Base-by-base conservation (phyloP, 1,140 invertebrate genomes). In the Campoletis sonorensis region DNA sequence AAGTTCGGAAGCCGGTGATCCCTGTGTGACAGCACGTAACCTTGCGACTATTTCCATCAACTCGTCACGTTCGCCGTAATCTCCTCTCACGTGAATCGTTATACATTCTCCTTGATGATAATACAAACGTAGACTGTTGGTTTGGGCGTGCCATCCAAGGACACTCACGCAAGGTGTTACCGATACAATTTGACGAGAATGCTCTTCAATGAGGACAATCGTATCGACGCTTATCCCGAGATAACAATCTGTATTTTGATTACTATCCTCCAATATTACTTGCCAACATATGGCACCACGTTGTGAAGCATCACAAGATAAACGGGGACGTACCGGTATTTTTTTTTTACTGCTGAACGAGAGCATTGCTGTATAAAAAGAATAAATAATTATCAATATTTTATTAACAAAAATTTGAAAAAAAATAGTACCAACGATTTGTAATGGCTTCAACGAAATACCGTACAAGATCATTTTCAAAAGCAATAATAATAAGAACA, bases 201-300 rank as follows among this genome's bases (percentile, higher is more conserved):
- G 93, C 87, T 97, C 95, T 90, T 99, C 97, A 61, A 99, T 94
- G 15, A 99, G 91, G 27, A 98, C 97, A 67, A 99, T 92, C 0
- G 95, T 96, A 87, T 98, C 97, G 15, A 95, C 93, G 23, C 97
- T 98, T 79, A 99, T 95, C 0, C 96, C 98, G 78, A 99, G 92
- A 81, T 97, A 95, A 88, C 97, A 97, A 82, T 98, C 96, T 4
- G 94, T 93, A 23, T 94, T 93, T 87, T 94, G 94, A 67, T 95
- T 95, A 83, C 93, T 94, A 87, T 96, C 95, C 80, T 96, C 95
- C 16, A 96, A 90, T 76, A 95, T 92, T 4, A 97, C 94, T 85
- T 95, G 94, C 96, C 96, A 97, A 67, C 95, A 95, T 83, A 97
- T 94, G 67, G 96, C 96, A 51, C 96, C 96, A 37, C 95, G 91